phyloP scores from a whole-genome alignment of 2,888 invertebrate genomes.

The Caenorhabditis panamensis region DNA sequence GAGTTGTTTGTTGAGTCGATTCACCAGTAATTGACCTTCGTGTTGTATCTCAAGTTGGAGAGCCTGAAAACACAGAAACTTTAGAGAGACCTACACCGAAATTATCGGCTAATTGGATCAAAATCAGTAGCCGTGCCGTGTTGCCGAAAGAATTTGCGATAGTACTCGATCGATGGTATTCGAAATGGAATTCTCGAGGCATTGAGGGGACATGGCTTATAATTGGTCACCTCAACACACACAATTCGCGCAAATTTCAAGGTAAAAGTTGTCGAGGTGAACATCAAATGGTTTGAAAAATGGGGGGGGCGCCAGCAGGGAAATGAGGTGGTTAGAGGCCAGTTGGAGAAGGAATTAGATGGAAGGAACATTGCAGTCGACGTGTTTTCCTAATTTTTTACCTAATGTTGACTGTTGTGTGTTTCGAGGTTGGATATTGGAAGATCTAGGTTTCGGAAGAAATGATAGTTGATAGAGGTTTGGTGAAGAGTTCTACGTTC shows the following conservation, averaged over 20 bases:
- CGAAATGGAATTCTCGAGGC: no score
- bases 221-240: conserved; percentile 24
- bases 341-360: not conserved
- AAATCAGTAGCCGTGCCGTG: not conserved
- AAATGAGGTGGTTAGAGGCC: conserved; percentile 32
- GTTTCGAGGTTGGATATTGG: no score
- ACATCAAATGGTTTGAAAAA: conserved; percentile 54
- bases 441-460: no score
- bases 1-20: conserved; percentile 62
- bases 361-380: not conserved
- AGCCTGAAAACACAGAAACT: conserved; percentile 61
- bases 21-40: conserved; percentile 71
- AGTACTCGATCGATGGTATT: conserved; percentile 34
- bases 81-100: no score
- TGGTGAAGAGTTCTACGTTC: no score
- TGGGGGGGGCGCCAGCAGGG: conserved; percentile 20
- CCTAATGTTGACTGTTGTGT: no score
- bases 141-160: not conserved
- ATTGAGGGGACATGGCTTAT: conserved; percentile 21
- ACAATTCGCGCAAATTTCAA: conserved; percentile 55
- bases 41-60: conserved; percentile 74
- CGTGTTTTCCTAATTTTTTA: not conserved
- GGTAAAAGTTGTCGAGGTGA: conserved; percentile 57
- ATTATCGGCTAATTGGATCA: conserved; percentile 41
- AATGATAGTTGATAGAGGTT: no score